Percentiles rank a stretch among this genome's conserved stretches.
Conservation (phyloP, 2,797 vertebrate species). For the Gobionotothen gibberifrons region DNA sequence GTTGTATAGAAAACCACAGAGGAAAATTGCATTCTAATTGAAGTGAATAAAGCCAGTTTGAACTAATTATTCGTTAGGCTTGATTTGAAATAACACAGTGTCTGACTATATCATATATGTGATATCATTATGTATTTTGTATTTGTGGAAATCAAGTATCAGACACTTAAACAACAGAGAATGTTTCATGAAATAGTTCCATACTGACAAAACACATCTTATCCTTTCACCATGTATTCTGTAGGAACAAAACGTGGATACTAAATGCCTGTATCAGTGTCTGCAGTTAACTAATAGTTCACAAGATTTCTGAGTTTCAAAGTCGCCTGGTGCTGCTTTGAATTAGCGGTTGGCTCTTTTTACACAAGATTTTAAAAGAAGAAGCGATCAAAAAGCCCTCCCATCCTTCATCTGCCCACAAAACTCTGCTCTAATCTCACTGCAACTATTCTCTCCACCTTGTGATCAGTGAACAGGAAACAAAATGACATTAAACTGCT, state of each 20-base stretch:
- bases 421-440: slow-evolving; percentile 31
- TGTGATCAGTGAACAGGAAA: slow-evolving; percentile 6
- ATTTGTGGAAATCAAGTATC: too few species aligned
- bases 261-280: not conserved
- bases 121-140: too few species aligned
- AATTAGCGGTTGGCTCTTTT: slow-evolving; percentile 10
- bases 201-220: too few species aligned
- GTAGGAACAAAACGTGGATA: not conserved
- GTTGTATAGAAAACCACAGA: too few species aligned
- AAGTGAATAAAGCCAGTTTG: too few species aligned
- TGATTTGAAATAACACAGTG: too few species aligned
- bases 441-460: not conserved
- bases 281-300: not conserved
- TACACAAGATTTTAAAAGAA: slow-evolving; percentile 16
- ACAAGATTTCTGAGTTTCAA: not conserved
- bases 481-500: slow-evolving; percentile 1
- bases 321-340: slow-evolving; percentile 9
- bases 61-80: too few species aligned
- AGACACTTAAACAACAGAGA: too few species aligned
- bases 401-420: slow-evolving; percentile 21
- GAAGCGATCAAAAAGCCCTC: slow-evolving; percentile 10
- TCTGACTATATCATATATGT: too few species aligned
- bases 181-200: too few species aligned
- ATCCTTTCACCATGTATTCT: too few species aligned
- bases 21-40: too few species aligned